Conservation (phyloP, 2,113 vertebrate species). For the Amphiprion ocellaris region DNA sequence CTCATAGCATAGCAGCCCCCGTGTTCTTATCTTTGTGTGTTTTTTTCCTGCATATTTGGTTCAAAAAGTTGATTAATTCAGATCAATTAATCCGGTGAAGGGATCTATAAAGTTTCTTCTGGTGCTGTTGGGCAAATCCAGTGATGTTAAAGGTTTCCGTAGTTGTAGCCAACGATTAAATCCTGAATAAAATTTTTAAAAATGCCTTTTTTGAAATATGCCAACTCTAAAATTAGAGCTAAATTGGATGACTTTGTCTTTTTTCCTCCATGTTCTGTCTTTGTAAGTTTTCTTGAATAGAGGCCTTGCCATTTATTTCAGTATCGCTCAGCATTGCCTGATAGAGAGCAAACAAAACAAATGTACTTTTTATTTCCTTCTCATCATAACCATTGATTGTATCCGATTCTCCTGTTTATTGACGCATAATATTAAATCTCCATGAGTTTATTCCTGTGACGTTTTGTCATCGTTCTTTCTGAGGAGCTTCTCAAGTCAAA, state of each 20-base stretch:
- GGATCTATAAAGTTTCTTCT: slow-evolving; percentile 7
- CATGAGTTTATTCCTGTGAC: slow-evolving; percentile 86
- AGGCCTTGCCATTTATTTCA: slow-evolving; percentile 87
- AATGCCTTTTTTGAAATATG: slow-evolving; percentile 27
- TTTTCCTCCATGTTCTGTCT: slow-evolving; percentile 73
- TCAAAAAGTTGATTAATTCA: background rate
- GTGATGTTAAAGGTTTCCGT: background rate
- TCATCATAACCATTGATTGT: slow-evolving; percentile 90
- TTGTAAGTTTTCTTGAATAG: slow-evolving; percentile 76
- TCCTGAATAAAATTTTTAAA: background rate
- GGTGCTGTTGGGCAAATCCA: slow-evolving; percentile 24
- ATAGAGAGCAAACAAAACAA: slow-evolving; percentile 81
- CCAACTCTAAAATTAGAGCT: slow-evolving; percentile 26
- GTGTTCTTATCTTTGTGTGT: slow-evolving; percentile 3
- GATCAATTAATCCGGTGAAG: slow-evolving; percentile 13
- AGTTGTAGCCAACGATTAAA: slow-evolving; percentile 18
- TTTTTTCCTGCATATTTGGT: slow-evolving; percentile 16
- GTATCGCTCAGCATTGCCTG: slow-evolving; percentile 76
- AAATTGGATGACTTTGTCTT: slow-evolving; percentile 56
- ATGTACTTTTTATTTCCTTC: slow-evolving; percentile 86
- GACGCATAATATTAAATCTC: slow-evolving; percentile 92
- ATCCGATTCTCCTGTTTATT: slow-evolving; percentile 84
- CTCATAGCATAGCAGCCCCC: background rate
- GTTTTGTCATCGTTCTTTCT: slow-evolving; percentile 46
- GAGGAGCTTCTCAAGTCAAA: background rate